Evolutionary conservation across 2,888 invertebrate species (phyloP).

Genomic region (Athalia rosae): DNA sequence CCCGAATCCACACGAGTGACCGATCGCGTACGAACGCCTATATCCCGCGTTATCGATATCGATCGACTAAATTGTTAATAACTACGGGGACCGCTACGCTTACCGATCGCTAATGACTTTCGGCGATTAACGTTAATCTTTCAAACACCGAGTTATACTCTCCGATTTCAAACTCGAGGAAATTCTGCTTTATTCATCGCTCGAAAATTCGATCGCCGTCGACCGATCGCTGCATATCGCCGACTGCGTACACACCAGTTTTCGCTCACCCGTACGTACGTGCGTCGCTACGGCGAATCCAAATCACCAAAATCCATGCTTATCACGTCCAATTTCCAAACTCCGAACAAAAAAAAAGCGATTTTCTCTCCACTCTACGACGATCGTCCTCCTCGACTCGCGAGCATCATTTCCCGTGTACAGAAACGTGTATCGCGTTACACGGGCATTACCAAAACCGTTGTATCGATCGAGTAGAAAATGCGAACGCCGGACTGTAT

Average conservation of each 20-base stretch:
- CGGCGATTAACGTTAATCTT: constrained; percentile 2
- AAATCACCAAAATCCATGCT: neutral
- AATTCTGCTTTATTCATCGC: neutral
- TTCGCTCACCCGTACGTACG: too few species aligned
- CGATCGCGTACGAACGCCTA: neutral
- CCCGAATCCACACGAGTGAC: neutral
- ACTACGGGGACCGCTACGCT: neutral
- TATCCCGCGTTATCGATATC: neutral
- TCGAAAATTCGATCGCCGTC: neutral
- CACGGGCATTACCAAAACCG: too few species aligned
- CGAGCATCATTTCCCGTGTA: neutral
- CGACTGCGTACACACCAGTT: too few species aligned
- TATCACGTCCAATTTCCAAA: neutral
- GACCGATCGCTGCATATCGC: too few species aligned
- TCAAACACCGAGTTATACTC: neutral
- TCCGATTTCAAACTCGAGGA: neutral
- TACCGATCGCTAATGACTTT: constrained; percentile 22
- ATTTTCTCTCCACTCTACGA: neutral
- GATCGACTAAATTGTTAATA: constrained; percentile 17
- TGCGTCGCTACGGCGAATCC: too few species aligned
- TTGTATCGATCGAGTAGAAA: constrained; percentile 3
- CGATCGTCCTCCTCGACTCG: neutral
- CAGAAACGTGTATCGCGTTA: neutral
- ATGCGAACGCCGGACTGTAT: neutral
- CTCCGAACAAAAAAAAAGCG: neutral